Percentiles rank a stretch among this genome's conserved stretches.
Evolutionary conservation across 1,140 invertebrate genomes (phyloP).

Genomic region (Latrodectus geometricus): DNA sequence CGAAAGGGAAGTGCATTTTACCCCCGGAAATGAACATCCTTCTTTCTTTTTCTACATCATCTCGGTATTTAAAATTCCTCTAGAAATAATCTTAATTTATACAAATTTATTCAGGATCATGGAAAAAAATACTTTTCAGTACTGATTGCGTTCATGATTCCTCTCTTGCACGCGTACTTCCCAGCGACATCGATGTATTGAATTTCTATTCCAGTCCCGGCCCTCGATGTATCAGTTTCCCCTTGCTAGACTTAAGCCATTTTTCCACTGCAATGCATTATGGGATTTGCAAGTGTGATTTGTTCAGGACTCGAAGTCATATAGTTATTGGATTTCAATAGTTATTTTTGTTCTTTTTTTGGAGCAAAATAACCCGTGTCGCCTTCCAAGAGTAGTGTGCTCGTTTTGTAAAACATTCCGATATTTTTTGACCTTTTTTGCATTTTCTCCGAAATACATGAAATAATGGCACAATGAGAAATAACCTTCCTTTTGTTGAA

Average conservation of each 20-base stretch:
- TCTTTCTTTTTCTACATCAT: background rate
- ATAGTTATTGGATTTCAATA: conserved; percentile 51
- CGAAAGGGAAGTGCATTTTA: conserved; percentile 4
- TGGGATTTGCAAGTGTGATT: conserved; percentile 52
- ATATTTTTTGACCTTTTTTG: background rate
- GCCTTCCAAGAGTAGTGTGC: background rate
- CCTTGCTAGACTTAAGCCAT: background rate
- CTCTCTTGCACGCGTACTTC: background rate
- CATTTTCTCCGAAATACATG: conserved; percentile 9
- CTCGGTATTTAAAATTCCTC: conserved; percentile 25
- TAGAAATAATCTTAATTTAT: conserved; percentile 38
- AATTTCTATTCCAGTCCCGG: conserved; percentile 35
- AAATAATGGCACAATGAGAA: conserved; percentile 22
- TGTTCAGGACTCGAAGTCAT: conserved; percentile 40
- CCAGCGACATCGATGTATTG: background rate
- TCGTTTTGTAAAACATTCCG: conserved; percentile 39
- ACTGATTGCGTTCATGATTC: conserved; percentile 19
- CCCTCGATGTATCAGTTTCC: background rate
- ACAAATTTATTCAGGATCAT: conserved; percentile 36
- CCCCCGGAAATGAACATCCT: conserved; percentile 29
- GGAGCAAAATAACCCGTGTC: conserved; percentile 29
- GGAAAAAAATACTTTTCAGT: conserved; percentile 15
- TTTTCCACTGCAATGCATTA: conserved; percentile 1
- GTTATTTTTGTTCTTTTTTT: background rate
- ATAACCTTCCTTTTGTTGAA: conserved; percentile 14